phyloP scores from a whole-genome alignment of 2,888 invertebrate species.

The Syrista parreyssii region DNA sequence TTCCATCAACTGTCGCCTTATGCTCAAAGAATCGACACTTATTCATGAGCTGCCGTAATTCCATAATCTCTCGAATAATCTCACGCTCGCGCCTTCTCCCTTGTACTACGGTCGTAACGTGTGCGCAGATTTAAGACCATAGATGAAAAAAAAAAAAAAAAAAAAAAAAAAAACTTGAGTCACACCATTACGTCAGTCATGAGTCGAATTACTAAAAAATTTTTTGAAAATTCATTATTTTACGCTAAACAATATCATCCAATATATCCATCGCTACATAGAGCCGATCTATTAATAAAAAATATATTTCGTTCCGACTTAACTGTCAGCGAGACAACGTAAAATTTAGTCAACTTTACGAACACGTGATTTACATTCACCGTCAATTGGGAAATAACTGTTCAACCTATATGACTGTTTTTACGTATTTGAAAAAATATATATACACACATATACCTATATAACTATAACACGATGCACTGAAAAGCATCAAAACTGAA shows the following conservation, averaged over 20 bases:
- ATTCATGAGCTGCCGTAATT: not conserved
- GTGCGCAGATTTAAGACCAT: not conserved
- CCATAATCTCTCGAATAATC: not conserved
- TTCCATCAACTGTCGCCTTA: not conserved
- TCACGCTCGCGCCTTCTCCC: not conserved
- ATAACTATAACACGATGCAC: too few relatives aligned
- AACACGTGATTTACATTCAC: too few relatives aligned
- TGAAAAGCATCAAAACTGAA: constrained; percentile 15
- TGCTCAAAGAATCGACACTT: not conserved
- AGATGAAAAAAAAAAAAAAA: not conserved
- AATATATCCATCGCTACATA: not conserved
- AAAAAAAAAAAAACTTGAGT: not conserved
- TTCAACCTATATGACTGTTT: not conserved
- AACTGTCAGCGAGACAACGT: too few relatives aligned
- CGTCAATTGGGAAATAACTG: not conserved
- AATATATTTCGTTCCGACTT: too few relatives aligned
- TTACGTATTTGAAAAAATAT: not conserved
- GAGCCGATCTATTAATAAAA: too few relatives aligned
- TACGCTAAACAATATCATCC: not conserved
- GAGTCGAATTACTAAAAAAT: not conserved
- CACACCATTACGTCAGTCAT: not conserved
- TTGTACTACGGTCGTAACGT: not conserved
- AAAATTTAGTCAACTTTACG: not conserved
- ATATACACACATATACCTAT: too few relatives aligned
- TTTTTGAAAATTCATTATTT: not conserved